Evolutionary conservation across 2,797 vertebrate genomes (phyloP), one percentile per base, ranked within the genome.

Genomic region (Sternotherus odoratus): DNA sequence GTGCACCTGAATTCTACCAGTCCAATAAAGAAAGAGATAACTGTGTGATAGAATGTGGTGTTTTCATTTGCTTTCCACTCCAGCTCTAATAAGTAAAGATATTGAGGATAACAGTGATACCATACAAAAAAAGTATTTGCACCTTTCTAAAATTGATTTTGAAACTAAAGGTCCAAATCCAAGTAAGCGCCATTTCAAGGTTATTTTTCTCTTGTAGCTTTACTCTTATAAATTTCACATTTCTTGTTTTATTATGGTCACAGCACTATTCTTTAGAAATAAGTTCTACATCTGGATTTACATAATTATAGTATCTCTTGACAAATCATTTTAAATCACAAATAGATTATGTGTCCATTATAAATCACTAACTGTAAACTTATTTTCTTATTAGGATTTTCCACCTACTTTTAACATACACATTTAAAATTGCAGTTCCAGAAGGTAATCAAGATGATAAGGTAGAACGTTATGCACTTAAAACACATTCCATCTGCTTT

Each of bases 111-210:
- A 87, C 39, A 83, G 46, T 28, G 85, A 83, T 83, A n/a, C 50
- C 63, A 81, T 92, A 77, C 79, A 69, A 50, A 89, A 82, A 82
- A 87, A 53, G 85, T 24, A 91, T 95, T 93, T 33, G 39, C 85
- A 80, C n/a, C 43, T 49, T 94, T 79, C 83, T 87, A 85, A 95
- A 95, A 93, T 51, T 90, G 26, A 87, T 97, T 94, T 95, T 82
- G 74, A 60, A 94, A 93, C 63, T 80, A 82, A 36, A 95, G 94
- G 86, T 54, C 85, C 83, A 66, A 2, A 24, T 93, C 33, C 79
- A 88, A 94, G 92, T 87, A 83, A 30, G 33, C 17, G 79, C 86
- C 89, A 60, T 80, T 92, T 86, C 82, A 83, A n/a, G 10, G 49
- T 90, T 4, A 0, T 79, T 77, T 96, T 54, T 88, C 80, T 94